A percentile compares a stretch with the other conserved stretches of the same genome.
phyloP scores from a whole-genome alignment of 2,797 vertebrate genomes.

The Thripadectes ignobilis region DNA sequence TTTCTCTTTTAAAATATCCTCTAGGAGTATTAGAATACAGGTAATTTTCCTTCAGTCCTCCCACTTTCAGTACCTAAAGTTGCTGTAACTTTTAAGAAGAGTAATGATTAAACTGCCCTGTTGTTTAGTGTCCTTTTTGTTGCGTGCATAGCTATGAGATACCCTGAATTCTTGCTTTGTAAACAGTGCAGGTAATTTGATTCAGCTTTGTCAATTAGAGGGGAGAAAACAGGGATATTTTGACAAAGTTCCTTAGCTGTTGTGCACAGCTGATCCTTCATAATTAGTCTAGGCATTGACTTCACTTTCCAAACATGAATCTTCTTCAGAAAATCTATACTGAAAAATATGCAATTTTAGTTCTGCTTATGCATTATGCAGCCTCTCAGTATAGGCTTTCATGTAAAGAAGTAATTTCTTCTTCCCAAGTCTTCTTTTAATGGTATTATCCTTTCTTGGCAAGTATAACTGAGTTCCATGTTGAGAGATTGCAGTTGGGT shows the following conservation, averaged over 20 bases:
- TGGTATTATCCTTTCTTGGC: not conserved
- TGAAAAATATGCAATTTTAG: not conserved
- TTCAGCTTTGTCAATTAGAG: not conserved
- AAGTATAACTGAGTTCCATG: rapidly evolving
- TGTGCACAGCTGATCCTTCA: not conserved
- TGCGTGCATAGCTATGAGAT: not conserved
- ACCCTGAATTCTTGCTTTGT: not conserved
- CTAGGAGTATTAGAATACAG: not conserved
- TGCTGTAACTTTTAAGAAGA: not conserved
- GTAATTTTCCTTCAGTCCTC: not conserved
- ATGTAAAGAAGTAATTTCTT: not conserved
- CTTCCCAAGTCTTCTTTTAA: not conserved
- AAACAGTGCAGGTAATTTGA: not conserved
- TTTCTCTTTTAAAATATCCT: not conserved
- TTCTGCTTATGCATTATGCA: not conserved
- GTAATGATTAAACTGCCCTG: not conserved
- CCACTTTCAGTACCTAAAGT: not conserved
- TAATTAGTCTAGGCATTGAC: not conserved
- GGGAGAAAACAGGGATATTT: not conserved
- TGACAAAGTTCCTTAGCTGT: not conserved
- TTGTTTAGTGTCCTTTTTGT: not conserved
- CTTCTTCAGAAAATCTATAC: not conserved
- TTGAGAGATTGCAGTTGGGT: not conserved
- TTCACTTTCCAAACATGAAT: not conserved
- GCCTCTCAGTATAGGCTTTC: not conserved